phyloP scores from a whole-genome alignment of 2,797 vertebrate species.

The Halcyon smyrnensis region DNA sequence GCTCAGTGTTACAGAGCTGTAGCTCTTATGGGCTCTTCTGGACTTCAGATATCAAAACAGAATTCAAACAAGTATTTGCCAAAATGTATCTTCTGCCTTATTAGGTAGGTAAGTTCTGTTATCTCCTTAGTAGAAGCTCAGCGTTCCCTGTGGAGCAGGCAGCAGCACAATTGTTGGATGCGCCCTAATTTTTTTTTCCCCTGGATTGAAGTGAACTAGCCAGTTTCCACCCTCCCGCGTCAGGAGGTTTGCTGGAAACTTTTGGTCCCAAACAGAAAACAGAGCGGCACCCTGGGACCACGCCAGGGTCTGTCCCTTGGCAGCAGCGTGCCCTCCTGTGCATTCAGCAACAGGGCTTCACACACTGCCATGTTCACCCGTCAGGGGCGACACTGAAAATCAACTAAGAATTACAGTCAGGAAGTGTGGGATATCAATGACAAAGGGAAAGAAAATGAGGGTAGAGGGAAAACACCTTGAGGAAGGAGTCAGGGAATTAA shows the following conservation, averaged over 20 bases:
- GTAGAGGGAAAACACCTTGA: neutral
- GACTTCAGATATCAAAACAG: neutral
- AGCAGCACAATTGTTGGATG: neutral
- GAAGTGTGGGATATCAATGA: neutral
- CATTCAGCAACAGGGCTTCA: accelerated
- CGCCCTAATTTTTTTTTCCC: neutral
- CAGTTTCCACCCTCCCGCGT: neutral
- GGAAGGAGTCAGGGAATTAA: neutral
- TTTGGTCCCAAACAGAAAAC: neutral
- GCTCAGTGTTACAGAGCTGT: neutral
- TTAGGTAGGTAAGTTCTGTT: neutral
- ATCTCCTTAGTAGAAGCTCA: neutral
- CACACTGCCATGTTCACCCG: accelerated
- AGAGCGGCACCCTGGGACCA: accelerated
- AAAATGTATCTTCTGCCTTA: neutral
- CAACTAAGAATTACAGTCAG: neutral
- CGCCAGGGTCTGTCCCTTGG: accelerated
- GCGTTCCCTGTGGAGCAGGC: neutral
- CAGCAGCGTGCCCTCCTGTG: neutral
- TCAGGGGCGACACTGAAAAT: neutral
- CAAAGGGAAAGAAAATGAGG: neutral
- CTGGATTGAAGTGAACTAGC: neutral
- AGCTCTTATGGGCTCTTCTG: neutral
- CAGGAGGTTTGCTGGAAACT: neutral
- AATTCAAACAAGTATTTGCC: neutral